Base-by-base conservation (phyloP, 2,888 invertebrate species). In the Sinodicranocentrus sp. region DNA sequence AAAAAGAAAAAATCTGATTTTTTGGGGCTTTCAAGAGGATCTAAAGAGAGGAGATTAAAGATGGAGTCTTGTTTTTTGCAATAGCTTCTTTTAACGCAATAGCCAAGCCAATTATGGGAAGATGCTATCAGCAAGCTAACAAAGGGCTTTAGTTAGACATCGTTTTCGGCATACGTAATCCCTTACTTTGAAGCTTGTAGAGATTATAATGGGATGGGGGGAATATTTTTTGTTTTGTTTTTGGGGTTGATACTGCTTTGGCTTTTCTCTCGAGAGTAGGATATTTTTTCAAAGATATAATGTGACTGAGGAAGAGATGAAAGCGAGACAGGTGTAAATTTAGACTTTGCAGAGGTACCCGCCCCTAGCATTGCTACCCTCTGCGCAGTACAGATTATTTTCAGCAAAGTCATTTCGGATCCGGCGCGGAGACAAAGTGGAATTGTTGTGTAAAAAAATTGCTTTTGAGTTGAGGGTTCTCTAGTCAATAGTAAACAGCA, bases 251-350 rank as follows among this genome's bases (percentile, higher is more conserved):
- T 39, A 39, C 39, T 39, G 13, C 13, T 39, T n/a, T n/a, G n/a
- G n/a, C n/a, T n/a, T n/a, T n/a, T n/a, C n/a, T n/a, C n/a, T n/a
- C n/a, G n/a, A n/a, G n/a, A n/a, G n/a, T n/a, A n/a, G n/a, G n/a
- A n/a, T n/a, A 48, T 15, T 48, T 5, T 48, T 48, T n/a, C n/a
- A n/a, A 48, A 48, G 48, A 48, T 15, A 48, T 48, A 10, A 33
- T 33, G n/a, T 48, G 6, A 48, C 15, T 48, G 48, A 23, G 19
- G 19, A 21, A 2, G 57, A 57, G 57, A 57, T n/a, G 23, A 15
- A 57, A 15, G 15, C 39, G 57, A 71, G 23, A 33, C 61, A 59
- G 25, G 72, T 59, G 72, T 61, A 72, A 72, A 72, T 72, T 72
- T 59, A n/a, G n/a, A n/a, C n/a, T n/a, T n/a, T n/a, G n/a, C n/a